phyloP scores from a whole-genome alignment of 2,888 invertebrate genomes.

The Apotomis betuletana region DNA sequence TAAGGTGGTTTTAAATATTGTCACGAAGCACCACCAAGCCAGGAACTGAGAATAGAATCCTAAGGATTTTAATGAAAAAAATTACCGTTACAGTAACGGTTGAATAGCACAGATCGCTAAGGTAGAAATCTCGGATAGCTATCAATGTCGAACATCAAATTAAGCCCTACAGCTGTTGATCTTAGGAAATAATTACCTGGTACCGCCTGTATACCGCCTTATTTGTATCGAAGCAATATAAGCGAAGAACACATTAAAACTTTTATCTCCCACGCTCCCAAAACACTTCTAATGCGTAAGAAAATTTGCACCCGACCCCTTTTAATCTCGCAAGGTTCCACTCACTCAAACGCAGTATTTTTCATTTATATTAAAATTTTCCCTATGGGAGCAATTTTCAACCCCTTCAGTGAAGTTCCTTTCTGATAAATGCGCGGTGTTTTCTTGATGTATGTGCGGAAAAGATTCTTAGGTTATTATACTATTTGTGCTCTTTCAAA shows the following conservation, averaged over 20 bases:
- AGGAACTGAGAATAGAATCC: no score
- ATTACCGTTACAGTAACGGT: no score
- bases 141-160: no score
- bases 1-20: no score
- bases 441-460: constrained; percentile 30
- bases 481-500: neutral
- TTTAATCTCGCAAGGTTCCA: constrained; percentile 11
- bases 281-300: constrained; percentile 16
- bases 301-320: constrained; percentile 5
- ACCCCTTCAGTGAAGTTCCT: constrained; percentile 30
- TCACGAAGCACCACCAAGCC: no score
- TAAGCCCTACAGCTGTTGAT: no score
- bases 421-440: constrained; percentile 31
- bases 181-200: no score
- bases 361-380: constrained; percentile 41
- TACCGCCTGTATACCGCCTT: neutral
- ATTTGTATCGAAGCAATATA: neutral
- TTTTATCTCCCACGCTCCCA: constrained; percentile 1
- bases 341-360: constrained; percentile 23
- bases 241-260: constrained; percentile 3
- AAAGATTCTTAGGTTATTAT: constrained; percentile 18
- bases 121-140: no score
- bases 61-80: no score
- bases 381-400: constrained; percentile 36
- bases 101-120: no score